Conservation (phyloP, 2,888 invertebrate species). For the Orthonychiurus folsomi region DNA sequence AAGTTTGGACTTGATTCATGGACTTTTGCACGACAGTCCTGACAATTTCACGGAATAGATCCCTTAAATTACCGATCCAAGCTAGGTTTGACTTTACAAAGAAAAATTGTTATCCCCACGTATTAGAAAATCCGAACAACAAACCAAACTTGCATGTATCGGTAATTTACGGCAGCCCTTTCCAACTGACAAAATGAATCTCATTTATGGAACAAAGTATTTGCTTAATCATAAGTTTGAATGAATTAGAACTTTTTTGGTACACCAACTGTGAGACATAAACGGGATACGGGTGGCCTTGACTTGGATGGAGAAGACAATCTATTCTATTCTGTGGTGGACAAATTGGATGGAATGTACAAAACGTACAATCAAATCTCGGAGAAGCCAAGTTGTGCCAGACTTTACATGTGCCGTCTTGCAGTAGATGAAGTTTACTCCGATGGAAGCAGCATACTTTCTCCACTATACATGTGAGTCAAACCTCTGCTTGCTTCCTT, state of each 20-base stretch:
- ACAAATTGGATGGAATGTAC: slow-evolving; percentile 36
- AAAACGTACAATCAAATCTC: slow-evolving; percentile 34
- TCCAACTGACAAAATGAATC: slow-evolving; percentile 1
- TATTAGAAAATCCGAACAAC: no score
- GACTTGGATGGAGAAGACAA: slow-evolving; percentile 23
- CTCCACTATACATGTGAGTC: slow-evolving; percentile 37
- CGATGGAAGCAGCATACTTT: slow-evolving; percentile 26
- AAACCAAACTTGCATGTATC: no score
- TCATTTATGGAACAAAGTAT: neutral
- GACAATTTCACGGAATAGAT: no score
- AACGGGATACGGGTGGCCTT: slow-evolving; percentile 22
- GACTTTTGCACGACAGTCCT: no score
- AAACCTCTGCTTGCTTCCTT: slow-evolving; percentile 1
- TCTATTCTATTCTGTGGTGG: slow-evolving; percentile 33
- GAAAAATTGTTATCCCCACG: neutral
- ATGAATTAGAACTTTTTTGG: slow-evolving; percentile 38
- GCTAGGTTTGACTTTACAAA: neutral
- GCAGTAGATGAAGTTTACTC: slow-evolving; percentile 31
- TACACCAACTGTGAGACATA: slow-evolving; percentile 36
- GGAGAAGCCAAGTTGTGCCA: slow-evolving; percentile 34
- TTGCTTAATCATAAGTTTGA: neutral
- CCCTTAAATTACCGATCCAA: neutral
- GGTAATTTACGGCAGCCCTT: no score
- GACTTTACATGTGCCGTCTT: slow-evolving; percentile 36
- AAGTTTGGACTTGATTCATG: slow-evolving; percentile 25